phyloP scores from a whole-genome alignment of 2,113 vertebrate species.

The Odocoileus virginianus region DNA sequence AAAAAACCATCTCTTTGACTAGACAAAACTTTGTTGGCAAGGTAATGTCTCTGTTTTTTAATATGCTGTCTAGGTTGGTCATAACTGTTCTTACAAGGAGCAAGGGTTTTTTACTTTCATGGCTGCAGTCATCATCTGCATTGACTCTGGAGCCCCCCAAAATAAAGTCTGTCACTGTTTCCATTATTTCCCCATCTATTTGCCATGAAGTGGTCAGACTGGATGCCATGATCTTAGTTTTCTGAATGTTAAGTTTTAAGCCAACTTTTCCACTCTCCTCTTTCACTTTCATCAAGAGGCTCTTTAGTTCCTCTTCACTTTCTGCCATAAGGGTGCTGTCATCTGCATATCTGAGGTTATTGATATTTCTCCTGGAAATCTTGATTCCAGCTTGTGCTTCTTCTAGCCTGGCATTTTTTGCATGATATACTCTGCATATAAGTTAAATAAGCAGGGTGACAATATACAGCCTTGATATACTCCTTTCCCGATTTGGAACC shows the following conservation, averaged over 20 bases:
- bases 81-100: neutral
- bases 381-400: neutral
- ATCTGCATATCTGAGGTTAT: neutral
- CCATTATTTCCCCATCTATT: neutral
- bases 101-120: neutral
- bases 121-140: neutral
- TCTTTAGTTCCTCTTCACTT: neutral
- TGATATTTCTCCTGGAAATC: neutral
- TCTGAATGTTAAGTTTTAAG: neutral
- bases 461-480: neutral
- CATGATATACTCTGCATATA: neutral
- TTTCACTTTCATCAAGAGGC: neutral
- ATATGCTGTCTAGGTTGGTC: neutral
- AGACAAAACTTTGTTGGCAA: neutral
- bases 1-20: neutral
- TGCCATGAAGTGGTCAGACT: neutral
- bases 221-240: neutral
- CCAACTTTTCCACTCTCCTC: neutral
- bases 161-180: neutral
- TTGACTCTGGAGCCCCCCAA: neutral
- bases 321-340: neutral
- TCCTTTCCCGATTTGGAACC: neutral
- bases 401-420: rapidly evolving
- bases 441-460: neutral
- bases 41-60: neutral